Evolutionary conservation across 2,888 invertebrate species (phyloP), one percentile per base, ranked within the genome.

Genomic region (Agrotis segetum): DNA sequence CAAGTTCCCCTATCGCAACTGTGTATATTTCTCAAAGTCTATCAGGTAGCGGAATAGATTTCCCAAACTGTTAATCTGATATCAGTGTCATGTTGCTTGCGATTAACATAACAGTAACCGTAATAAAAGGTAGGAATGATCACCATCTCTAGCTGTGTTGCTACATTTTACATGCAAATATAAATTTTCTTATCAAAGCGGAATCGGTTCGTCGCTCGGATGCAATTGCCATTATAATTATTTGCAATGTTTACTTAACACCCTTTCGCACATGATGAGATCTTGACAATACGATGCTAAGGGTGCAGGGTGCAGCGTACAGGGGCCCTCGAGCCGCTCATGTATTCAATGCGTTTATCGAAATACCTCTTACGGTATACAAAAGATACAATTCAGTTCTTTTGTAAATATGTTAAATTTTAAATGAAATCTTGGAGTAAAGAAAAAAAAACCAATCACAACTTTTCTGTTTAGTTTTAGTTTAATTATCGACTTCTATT

Each of bases 211-310:
- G 87, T 86, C 87, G 86, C 88, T 88, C 88, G 89, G 94, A 93
- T 95, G 93, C 94, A 93, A 94, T 95, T 94, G 93, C 92, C 91
- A 95, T 95, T 94, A 94, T 96, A 96, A 96, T 95, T 94, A 96
- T 96, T 95, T 95, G 95, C 96, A 96, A 96, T 96, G 96, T 96
- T 96, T 96, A 96, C 96, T 96, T 96, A 96, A 96, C 96, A 96
- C 96, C 96, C 96, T 96, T 96, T 96, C 94, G 95, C 95, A 95
- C 94, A 94, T 96, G 96, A 96, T 89, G 95, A 94, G 93, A 92
- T 89, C 91, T 89, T 86, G 87, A 96, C 95, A 96, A 95, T 90
- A 87, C 82, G 71, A 81, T 73, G 84, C 84, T 88, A 87, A 86
- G 91, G 92, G 91, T 89, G 89, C 87, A 79, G 75, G 77, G 79